A percentile compares a stretch with the other conserved stretches of the same genome.
Evolutionary conservation across 2,113 vertebrate species (phyloP).

Genomic region (Rhinoptilus africanus): DNA sequence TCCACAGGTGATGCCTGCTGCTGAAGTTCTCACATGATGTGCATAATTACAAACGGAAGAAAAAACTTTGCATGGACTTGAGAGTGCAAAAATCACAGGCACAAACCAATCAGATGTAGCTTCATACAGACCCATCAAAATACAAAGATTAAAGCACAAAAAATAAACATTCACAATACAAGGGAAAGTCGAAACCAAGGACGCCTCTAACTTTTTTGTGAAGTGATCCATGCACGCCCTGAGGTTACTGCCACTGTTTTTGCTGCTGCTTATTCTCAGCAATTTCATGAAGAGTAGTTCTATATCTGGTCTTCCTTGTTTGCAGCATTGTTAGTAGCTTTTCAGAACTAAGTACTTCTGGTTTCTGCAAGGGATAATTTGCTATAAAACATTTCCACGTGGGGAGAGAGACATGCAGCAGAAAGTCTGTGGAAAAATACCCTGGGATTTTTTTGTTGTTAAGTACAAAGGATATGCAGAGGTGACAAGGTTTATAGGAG

Average conservation of each 20-base stretch:
- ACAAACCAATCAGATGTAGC: neutral
- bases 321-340: neutral
- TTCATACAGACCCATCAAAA: neutral
- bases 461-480: neutral
- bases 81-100: neutral
- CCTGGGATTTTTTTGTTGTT: neutral
- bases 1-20: neutral
- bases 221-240: neutral
- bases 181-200: neutral
- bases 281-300: neutral
- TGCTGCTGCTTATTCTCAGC: neutral
- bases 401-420: neutral
- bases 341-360: neutral
- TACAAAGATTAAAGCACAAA: neutral
- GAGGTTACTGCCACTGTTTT: neutral
- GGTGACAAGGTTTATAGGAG: neutral
- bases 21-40: neutral
- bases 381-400: neutral
- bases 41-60: neutral
- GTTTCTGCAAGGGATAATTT: neutral
- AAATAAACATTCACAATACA: neutral
- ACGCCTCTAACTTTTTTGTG: neutral
- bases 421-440: neutral
- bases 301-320: neutral
- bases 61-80: neutral